Conservation (phyloP, 1,140 invertebrate species). For the Acromyrmex heyeri region DNA sequence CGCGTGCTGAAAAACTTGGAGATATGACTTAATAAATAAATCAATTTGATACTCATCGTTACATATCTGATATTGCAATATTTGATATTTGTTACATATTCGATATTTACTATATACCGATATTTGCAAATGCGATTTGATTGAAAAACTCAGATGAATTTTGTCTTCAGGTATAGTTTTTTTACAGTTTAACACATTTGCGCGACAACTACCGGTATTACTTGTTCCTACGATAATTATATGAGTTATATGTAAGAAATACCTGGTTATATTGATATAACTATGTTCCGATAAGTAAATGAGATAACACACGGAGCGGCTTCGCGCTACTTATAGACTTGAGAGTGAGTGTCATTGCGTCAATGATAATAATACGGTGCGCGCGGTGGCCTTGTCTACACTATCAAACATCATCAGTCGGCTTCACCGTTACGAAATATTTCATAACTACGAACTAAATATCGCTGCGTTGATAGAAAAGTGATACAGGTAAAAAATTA, state of each 20-base stretch:
- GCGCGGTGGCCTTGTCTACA: not conserved
- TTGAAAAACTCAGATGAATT: not conserved
- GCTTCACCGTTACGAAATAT: not conserved
- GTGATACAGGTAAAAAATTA: no score
- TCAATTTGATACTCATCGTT: not conserved
- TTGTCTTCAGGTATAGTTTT: not conserved
- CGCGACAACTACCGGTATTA: not conserved
- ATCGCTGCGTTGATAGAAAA: no score
- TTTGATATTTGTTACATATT: not conserved
- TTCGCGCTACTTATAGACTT: not conserved
- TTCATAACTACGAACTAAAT: not conserved
- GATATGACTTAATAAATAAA: not conserved
- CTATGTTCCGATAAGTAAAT: not conserved
- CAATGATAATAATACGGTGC: conserved; percentile 6
- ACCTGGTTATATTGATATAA: not conserved
- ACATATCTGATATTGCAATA: not conserved
- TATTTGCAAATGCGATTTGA: not conserved
- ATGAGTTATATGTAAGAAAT: not conserved
- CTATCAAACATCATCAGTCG: not conserved
- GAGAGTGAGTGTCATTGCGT: not conserved
- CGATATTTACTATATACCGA: not conserved
- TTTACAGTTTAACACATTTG: not conserved
- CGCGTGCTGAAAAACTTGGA: not conserved
- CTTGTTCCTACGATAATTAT: not conserved
- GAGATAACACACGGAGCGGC: not conserved